These are phyloP conservation scores for Taenaris catops DNA, from an alignment of 2,888 invertebrate genomes.

Conservation along the genomic window DNA sequence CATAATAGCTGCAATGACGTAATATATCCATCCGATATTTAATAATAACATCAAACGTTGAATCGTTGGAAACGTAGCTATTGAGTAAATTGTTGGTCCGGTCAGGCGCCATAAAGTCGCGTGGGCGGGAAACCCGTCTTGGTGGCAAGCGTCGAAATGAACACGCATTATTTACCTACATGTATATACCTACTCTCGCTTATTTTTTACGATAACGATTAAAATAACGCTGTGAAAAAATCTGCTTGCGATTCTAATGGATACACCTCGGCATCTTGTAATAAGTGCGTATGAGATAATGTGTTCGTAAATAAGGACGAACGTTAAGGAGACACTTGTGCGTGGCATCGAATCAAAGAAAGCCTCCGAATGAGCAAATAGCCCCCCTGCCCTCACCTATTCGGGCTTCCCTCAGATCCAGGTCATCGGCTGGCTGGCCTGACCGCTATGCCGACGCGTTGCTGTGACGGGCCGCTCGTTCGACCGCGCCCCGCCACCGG, in stretches of 20 bases:
- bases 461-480: slow-evolving; percentile 45
- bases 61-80: slow-evolving; percentile 43
- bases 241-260: too few relatives aligned
- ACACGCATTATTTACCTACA: slow-evolving; percentile 31
- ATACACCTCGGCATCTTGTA: too few relatives aligned
- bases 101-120: slow-evolving; percentile 72
- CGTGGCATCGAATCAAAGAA: slow-evolving; percentile 15
- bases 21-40: slow-evolving; percentile 14
- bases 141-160: slow-evolving; percentile 47
- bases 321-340: too few relatives aligned
- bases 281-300: too few relatives aligned
- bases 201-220: slow-evolving; percentile 5
- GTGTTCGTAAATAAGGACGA: too few relatives aligned
- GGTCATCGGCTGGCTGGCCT: slow-evolving; percentile 59
- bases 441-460: slow-evolving; percentile 46
- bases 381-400: slow-evolving; percentile 41
- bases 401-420: slow-evolving; percentile 67
- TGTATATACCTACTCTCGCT: slow-evolving; percentile 18
- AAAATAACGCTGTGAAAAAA: too few relatives aligned
- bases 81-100: slow-evolving; percentile 52
- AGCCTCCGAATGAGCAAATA: slow-evolving; percentile 18
- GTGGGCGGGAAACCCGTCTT: slow-evolving; percentile 77
- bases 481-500: slow-evolving; percentile 45
- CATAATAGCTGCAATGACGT: slow-evolving; percentile 14
- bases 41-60: slow-evolving; percentile 21